phyloP scores from a whole-genome alignment of 2,888 invertebrate species.

The Pandemis cinnamomeana region DNA sequence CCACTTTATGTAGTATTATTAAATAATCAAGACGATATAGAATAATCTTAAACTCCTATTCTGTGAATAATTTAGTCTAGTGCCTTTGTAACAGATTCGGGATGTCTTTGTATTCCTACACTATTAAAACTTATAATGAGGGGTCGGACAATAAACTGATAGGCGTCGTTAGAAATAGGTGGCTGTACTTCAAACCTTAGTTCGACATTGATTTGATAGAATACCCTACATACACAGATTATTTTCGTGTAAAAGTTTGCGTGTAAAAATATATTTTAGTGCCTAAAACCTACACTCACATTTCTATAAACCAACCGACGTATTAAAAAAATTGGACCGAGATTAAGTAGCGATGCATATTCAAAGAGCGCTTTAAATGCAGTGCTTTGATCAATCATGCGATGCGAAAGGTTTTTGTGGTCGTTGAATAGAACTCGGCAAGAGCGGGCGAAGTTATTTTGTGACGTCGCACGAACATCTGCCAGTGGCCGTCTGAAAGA shows the following conservation, averaged over 20 bases:
- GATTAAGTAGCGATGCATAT: constrained; percentile 64
- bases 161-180: constrained; percentile 43
- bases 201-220: constrained; percentile 6
- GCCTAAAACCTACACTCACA: neutral
- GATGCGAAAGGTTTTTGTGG: constrained; percentile 77
- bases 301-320: neutral
- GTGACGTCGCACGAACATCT: constrained; percentile 65
- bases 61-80: constrained; percentile 17
- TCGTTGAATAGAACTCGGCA: constrained; percentile 70
- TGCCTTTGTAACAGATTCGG: constrained; percentile 55
- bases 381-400: constrained; percentile 82
- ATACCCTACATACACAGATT: neutral
- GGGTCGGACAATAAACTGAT: constrained; percentile 52
- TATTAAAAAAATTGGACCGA: constrained; percentile 43
- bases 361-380: constrained; percentile 66
- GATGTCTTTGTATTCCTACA: constrained; percentile 66
- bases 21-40: neutral
- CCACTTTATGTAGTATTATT: neutral
- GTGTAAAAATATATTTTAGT: too few species aligned
- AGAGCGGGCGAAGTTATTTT: constrained; percentile 72
- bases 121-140: constrained; percentile 81
- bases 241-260: too few species aligned
- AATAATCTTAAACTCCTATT: neutral
- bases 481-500: constrained; percentile 68
- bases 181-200: constrained; percentile 44